Conservation (phyloP, 1,140 invertebrate species). For the Andricus grossulariae region DNA sequence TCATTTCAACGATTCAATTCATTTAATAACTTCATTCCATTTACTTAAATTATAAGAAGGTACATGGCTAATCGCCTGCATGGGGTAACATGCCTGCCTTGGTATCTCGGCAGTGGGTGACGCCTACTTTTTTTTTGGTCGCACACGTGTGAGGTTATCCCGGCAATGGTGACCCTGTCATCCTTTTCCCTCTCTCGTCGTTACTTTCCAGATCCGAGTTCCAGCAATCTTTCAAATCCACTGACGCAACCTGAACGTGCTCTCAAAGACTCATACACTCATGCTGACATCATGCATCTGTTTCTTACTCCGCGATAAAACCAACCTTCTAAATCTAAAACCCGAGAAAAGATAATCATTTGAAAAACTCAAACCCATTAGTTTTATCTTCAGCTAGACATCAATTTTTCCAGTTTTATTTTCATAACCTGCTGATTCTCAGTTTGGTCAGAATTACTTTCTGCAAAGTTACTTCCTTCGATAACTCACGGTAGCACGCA, state of each 20-base stretch:
- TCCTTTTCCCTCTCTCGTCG: conserved; percentile 1
- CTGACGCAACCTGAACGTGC: conserved; percentile 42
- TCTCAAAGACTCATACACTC: conserved; percentile 40
- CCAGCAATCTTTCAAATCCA: conserved; percentile 39
- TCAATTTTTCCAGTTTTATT: neutral
- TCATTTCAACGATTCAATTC: neutral
- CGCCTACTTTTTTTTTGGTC: conserved; percentile 39
- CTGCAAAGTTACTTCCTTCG: neutral
- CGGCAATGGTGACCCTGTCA: conserved; percentile 18
- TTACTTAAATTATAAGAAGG: neutral
- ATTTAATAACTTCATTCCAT: neutral
- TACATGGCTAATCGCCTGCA: neutral
- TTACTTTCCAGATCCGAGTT: conserved; percentile 40
- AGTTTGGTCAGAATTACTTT: neutral
- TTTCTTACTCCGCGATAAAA: conserved; percentile 36
- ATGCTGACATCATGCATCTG: conserved; percentile 44
- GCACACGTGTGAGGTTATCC: conserved; percentile 38
- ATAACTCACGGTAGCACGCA: conserved; percentile 29
- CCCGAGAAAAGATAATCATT: neutral
- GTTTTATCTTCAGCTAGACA: neutral
- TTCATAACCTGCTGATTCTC: neutral
- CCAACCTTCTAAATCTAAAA: no score
- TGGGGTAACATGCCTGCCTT: neutral
- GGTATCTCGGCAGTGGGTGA: conserved; percentile 31
- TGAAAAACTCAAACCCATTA: neutral